Evolutionary conservation across 92 coral and sea anemone genomes (phyloP).

Genomic region (Epizoanthus rinbou): DNA sequence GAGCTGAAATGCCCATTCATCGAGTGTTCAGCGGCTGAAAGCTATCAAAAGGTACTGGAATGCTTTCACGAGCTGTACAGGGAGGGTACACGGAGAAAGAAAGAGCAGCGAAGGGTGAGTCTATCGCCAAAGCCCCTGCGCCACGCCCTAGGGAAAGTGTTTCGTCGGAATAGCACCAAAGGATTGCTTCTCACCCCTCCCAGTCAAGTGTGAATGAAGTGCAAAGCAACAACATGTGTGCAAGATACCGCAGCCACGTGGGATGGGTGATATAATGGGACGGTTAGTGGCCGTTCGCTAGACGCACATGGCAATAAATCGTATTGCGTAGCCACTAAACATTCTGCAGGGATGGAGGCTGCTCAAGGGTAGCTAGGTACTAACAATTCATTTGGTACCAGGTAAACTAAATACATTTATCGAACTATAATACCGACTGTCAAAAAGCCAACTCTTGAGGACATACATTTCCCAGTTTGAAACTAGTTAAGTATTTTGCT

Average conservation of each 20-base stretch:
- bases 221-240: background rate
- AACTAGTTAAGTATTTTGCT: no score
- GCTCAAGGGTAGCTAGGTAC: no score
- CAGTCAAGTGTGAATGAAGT: constrained; percentile 10
- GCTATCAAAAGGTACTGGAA: constrained; percentile 50
- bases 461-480: no score
- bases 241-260: no score
- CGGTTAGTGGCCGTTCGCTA: no score
- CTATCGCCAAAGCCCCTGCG: constrained; percentile 83
- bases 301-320: no score
- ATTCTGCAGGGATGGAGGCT: no score
- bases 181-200: constrained; percentile 44
- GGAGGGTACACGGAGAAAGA: constrained; percentile 69
- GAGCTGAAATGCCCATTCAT: constrained; percentile 66
- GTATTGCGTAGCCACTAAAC: no score
- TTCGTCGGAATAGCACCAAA: constrained; percentile 70
- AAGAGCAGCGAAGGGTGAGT: constrained; percentile 59
- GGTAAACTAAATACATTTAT: no score
- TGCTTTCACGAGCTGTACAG: constrained; percentile 77
- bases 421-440: no score
- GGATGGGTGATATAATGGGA: background rate
- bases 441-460: no score
- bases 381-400: no score
- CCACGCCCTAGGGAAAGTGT: constrained; percentile 78
- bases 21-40: constrained; percentile 85